Evolutionary conservation across 2,888 invertebrate genomes (phyloP), one percentile per base, ranked within the genome.

Genomic region (Cheilosia impressa): DNA sequence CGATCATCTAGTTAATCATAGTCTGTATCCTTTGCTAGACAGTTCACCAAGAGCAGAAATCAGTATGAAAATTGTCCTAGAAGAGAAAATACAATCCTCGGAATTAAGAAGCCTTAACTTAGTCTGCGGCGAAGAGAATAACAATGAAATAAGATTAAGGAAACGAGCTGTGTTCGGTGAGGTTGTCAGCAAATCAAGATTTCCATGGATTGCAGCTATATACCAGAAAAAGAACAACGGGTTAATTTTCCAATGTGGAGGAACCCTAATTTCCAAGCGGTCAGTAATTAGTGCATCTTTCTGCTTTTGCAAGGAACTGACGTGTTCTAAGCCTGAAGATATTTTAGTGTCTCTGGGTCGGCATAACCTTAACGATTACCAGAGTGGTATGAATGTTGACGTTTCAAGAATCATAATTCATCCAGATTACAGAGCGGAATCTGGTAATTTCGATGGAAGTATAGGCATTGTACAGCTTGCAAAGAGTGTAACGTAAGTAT

Each of bases 121-220:
- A 9, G 57, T 82, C 31, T 90, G 90, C 47, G 91, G 91, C 4
- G 76, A 63, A 31, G 90, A 90, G 73, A 88, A 89, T 38, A 41
- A 2, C 5, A 19, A 43, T 13, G 15, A 6, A n/a, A 41, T 63
- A 15, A 38, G 66, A 9, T 34, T 34, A 3, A 34, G 63, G 0
- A 82, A 88, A 0, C 89, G 87, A 1, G 88, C 90, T 38, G 88
- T 89, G 13, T 68, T 47, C 0, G 90, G 90, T 2, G 27, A 15
- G 5, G 77, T 62, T 1, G 87, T 88, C n/a, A 73, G 85, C 0
- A 91, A 93, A 1, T 94, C 94, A 1, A 93, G 94, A 47, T 94
- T 94, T 93, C 95, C 95, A 0, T 95, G 95, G 95, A 90, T 95
- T 47, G 93, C 93, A 0, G 95, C 95, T 0, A 92, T 95, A 27